A percentile compares a stretch with the other conserved stretches of the same genome.
Conservation (phyloP, 64 coral and sea anemone species). For the Stylophora pistillata region DNA sequence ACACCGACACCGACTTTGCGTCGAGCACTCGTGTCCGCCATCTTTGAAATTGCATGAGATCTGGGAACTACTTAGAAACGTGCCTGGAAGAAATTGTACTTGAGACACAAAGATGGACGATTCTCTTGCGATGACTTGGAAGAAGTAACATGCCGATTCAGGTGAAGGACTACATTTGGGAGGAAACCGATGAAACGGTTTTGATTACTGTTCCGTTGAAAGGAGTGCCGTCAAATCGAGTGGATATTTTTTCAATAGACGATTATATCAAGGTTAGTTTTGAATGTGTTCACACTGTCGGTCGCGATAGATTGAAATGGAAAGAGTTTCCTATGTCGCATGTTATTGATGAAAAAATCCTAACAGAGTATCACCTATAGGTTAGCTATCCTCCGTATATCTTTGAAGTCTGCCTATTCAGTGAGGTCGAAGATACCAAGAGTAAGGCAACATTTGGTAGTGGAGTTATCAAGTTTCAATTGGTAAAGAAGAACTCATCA, state of each 20-base stretch:
- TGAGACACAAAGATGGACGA: background rate
- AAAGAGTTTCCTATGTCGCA: background rate
- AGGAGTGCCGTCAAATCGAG: slow-evolving; percentile 73
- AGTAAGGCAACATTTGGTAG: slow-evolving; percentile 86
- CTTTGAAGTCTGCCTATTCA: slow-evolving; percentile 88
- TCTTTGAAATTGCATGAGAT: background rate
- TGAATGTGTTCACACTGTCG: background rate
- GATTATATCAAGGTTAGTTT: slow-evolving; percentile 87
- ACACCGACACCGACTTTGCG: slow-evolving; percentile 63
- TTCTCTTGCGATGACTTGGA: background rate
- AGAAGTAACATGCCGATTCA: slow-evolving; percentile 73
- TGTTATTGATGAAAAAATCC: background rate
- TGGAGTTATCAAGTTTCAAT: slow-evolving; percentile 84
- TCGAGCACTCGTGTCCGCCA: background rate
- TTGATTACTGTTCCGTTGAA: slow-evolving; percentile 90
- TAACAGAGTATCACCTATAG: slow-evolving; percentile 26
- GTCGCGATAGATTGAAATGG: background rate
- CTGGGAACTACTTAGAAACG: slow-evolving; percentile 67
- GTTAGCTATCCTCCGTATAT: slow-evolving; percentile 97
- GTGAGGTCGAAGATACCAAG: slow-evolving; percentile 71
- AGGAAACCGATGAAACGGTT: slow-evolving; percentile 75
- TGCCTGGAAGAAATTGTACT: background rate
- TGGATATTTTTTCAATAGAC: slow-evolving; percentile 93
- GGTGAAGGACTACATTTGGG: slow-evolving; percentile 93
- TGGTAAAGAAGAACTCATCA: slow-evolving; percentile 69